Evolutionary conservation across 2,113 vertebrate genomes (phyloP).

Genomic region (Peromyscus polionotus): DNA sequence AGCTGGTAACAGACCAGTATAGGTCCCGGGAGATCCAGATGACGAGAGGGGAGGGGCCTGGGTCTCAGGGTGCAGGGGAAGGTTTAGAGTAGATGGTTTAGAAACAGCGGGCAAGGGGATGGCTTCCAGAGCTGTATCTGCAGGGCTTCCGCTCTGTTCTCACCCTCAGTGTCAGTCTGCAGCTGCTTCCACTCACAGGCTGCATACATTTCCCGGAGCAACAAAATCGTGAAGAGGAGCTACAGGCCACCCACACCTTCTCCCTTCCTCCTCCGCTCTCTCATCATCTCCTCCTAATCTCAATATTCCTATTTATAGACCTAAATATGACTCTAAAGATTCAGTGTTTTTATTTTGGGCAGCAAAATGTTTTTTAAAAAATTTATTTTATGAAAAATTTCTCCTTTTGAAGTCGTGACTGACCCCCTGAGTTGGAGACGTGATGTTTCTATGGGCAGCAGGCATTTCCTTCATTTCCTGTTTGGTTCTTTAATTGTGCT

Average conservation of each 20-base stretch:
- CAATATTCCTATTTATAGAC: background rate
- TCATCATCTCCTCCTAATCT: background rate
- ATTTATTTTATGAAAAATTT: background rate
- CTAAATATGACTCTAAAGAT: background rate
- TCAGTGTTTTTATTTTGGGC: background rate
- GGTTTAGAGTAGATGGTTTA: background rate
- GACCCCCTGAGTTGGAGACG: background rate
- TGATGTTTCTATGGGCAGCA: background rate
- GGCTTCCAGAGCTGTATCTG: background rate
- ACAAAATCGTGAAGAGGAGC: background rate
- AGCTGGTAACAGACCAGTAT: background rate
- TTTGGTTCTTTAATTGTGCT: background rate
- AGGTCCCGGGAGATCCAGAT: background rate
- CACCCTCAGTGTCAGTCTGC: background rate
- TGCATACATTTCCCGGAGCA: background rate
- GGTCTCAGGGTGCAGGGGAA: background rate
- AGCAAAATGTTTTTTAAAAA: background rate
- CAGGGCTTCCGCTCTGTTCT: background rate
- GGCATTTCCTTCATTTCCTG: background rate
- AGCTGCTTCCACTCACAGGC: background rate
- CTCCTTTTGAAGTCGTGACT: background rate
- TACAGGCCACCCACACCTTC: background rate
- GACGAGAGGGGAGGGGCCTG: background rate
- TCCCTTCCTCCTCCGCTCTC: background rate
- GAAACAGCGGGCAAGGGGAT: background rate